Evolutionary conservation across 2,888 invertebrate species (phyloP), one percentile per base, ranked within the genome.

Genomic region (Drosophila birchii): DNA sequence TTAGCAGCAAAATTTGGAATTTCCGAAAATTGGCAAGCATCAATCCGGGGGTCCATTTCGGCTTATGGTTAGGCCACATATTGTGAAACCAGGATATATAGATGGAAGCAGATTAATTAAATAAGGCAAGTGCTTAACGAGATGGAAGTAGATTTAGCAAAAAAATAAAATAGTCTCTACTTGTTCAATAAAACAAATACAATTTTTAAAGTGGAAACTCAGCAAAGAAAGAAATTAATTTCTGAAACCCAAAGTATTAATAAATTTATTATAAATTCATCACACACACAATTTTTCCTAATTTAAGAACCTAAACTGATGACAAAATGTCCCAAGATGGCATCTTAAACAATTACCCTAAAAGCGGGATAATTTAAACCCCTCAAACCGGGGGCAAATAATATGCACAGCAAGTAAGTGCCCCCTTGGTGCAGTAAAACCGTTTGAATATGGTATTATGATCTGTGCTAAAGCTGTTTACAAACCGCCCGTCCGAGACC

Each of bases 381-480:
- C 6, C 49, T 23, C 20, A 64, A 20, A 61, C 41, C 62, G n/a
- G 20, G n/a, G 20, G 43, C 26, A 20, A 41, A 47, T 67, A 36
- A 55, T 55, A n/a, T 41, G 43, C 67, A 29, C 5, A 18, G 16
- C 6, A 63, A 68, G 64, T 59, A 78, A 78, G 68, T 61, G 76
- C 71, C 84, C 86, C 86, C 38, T 20, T 41, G 64, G 78, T 60
- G 73, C 56, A 63, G 67, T 83, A 81, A 83, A 83, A 84, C 76
- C 81, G 79, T 75, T 84, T 76, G 74, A 72, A 78, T 66, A 54
- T 43, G 56, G 39, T 36, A 68, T 68, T 68, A 86, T 81, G 64
- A 78, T 84, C 76, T 79, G 69, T 47, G 72, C 76, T 73, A 73
- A 73, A 86, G 74, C 83, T 83, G 83, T 83, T 86, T 86, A 76